Evolutionary conservation across 2,888 invertebrate species (phyloP).

Genomic region (Baccha elongata): DNA sequence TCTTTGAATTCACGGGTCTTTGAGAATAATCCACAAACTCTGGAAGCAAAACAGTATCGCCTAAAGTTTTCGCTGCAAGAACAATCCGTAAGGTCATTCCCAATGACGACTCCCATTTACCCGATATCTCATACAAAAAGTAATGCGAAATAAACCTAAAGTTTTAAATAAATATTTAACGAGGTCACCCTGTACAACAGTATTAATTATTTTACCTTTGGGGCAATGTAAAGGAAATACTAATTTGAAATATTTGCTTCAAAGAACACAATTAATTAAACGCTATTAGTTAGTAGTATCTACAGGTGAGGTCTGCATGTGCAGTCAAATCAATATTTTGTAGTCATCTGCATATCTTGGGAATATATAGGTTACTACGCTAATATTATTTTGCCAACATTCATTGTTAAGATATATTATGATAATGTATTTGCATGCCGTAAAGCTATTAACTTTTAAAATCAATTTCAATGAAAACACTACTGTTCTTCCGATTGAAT

Average conservation of each 20-base stretch:
- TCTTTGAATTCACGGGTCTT: too few species aligned
- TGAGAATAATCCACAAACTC: too few species aligned
- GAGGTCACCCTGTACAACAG: too few species aligned
- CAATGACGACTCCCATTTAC: too few species aligned
- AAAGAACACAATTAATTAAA: conserved; percentile 10
- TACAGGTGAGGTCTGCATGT: neutral
- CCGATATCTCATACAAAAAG: too few species aligned
- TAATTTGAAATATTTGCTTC: conserved; percentile 29
- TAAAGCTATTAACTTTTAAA: conserved; percentile 30
- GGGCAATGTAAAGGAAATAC: conserved; percentile 8
- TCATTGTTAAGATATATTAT: neutral
- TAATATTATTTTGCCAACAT: neutral
- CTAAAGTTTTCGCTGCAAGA: too few species aligned
- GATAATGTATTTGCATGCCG: conserved; percentile 44
- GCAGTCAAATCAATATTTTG: neutral
- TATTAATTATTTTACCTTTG: neutral
- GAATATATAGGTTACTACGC: conserved; percentile 19
- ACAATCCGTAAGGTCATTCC: too few species aligned
- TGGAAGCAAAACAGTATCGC: too few species aligned
- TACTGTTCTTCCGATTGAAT: conserved; percentile 56
- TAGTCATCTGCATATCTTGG: neutral
- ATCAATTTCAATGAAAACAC: too few species aligned
- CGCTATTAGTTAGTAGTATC: neutral
- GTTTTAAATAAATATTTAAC: too few species aligned
- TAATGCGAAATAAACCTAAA: too few species aligned